Percentiles rank a stretch among this genome's conserved stretches.
These are phyloP conservation scores for Sclerurus mexicanus DNA, from an alignment of 2,113 vertebrate genomes.

Conservation along the genomic window DNA sequence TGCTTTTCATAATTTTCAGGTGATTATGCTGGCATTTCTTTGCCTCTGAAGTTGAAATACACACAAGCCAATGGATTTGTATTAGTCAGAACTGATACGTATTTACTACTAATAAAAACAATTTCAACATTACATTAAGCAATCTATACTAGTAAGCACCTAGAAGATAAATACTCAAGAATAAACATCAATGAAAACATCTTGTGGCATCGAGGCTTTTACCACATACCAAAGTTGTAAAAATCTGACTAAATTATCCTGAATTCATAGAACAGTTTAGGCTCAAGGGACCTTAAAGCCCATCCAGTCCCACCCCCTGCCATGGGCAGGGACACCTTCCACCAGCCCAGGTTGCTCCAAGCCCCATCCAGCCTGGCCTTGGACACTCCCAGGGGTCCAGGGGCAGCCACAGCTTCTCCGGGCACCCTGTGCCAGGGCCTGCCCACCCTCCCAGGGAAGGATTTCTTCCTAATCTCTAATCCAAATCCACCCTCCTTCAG, in stretches of 20 bases:
- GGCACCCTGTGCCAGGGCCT: background rate
- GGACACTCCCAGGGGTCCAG: background rate
- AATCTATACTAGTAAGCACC: background rate
- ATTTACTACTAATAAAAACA: background rate
- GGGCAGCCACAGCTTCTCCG: background rate
- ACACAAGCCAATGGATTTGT: background rate
- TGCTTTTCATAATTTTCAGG: background rate
- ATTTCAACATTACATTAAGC: background rate
- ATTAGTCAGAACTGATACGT: background rate
- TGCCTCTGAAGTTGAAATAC: background rate
- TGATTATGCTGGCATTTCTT: background rate
- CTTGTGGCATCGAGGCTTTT: background rate
- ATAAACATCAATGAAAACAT: background rate
- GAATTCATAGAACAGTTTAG: background rate
- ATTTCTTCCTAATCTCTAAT: background rate
- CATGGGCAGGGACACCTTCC: background rate
- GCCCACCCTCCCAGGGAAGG: fast-evolving
- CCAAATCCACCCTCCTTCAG: background rate
- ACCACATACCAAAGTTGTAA: background rate
- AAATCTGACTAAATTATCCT: background rate
- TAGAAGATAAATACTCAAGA: background rate
- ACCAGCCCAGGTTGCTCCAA: background rate
- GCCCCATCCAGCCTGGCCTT: background rate
- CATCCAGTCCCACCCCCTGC: background rate
- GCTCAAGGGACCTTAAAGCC: background rate